Percentiles rank a stretch among this genome's conserved stretches.
phyloP scores from a whole-genome alignment of 2,888 invertebrate genomes.

The Serripes groenlandicus region DNA sequence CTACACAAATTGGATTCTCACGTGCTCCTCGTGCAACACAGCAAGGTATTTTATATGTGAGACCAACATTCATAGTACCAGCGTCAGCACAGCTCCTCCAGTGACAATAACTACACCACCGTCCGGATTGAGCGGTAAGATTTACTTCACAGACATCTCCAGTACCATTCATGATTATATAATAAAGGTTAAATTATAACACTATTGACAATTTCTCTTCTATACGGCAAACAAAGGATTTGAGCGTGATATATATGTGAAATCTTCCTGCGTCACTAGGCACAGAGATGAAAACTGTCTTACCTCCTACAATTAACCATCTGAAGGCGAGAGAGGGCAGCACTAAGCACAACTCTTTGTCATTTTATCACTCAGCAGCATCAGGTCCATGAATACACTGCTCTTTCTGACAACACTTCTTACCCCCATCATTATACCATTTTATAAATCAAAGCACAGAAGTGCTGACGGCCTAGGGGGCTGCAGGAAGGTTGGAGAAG shows the following conservation, averaged over 20 bases:
- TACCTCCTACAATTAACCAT: too few species aligned
- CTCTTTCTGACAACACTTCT: too few species aligned
- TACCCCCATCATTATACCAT: too few species aligned
- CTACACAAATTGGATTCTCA: not conserved
- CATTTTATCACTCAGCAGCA: too few species aligned
- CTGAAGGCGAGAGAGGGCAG: too few species aligned
- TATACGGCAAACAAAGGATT: not conserved
- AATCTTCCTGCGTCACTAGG: too few species aligned
- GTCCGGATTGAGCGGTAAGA: not conserved
- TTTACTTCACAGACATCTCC: not conserved
- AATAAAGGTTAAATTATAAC: not conserved
- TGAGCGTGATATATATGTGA: not conserved
- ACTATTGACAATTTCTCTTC: not conserved
- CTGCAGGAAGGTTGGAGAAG: too few species aligned
- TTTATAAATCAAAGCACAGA: too few species aligned
- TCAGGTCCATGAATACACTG: too few species aligned
- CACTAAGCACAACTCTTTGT: too few species aligned
- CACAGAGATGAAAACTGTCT: too few species aligned
- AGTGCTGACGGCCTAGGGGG: too few species aligned
- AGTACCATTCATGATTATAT: not conserved
- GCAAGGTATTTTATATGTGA: not conserved
- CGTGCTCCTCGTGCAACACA: constrained; percentile 3
- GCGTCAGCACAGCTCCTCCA: not conserved
- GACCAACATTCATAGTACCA: not conserved
- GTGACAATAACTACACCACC: not conserved